A percentile compares a stretch with the other conserved stretches of the same genome.
phyloP scores from a whole-genome alignment of 2,113 vertebrate genomes.

The Myotis brandtii region DNA sequence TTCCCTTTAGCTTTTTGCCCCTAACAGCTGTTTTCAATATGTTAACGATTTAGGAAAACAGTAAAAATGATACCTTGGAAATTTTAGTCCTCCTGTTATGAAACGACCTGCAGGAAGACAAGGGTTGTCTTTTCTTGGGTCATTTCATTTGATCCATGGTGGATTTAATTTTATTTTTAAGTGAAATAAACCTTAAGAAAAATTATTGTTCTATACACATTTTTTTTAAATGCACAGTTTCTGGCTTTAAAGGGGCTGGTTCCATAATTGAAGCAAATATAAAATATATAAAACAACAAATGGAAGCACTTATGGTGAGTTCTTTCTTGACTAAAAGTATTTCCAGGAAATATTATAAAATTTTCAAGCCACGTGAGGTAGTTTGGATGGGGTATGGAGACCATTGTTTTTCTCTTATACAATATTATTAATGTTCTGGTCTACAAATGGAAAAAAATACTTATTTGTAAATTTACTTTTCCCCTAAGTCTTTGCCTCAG shows the following conservation, averaged over 20 bases:
- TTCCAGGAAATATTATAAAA: constrained; percentile 48
- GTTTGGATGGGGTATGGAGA: not conserved
- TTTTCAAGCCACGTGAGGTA: not conserved
- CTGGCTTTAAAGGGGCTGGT: constrained; percentile 70
- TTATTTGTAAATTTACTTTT: not conserved
- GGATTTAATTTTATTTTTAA: constrained; percentile 77
- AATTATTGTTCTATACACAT: constrained; percentile 68
- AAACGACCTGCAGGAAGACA: constrained; percentile 82
- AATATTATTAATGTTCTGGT: constrained; percentile 20
- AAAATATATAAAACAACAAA: constrained; percentile 69
- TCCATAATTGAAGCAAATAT: constrained; percentile 75
- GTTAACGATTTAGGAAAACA: constrained; percentile 84
- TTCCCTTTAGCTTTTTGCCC: constrained; percentile 19
- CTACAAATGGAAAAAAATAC: constrained; percentile 9
- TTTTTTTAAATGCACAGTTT: constrained; percentile 64
- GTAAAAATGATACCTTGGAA: constrained; percentile 82
- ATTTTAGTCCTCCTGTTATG: constrained; percentile 80
- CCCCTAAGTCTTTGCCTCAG: not conserved
- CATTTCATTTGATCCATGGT: constrained; percentile 83
- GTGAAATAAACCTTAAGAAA: constrained; percentile 81
- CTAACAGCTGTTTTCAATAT: constrained; percentile 86
- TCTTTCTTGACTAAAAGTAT: constrained; percentile 29
- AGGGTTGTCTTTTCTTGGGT: constrained; percentile 78
- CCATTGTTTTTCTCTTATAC: constrained; percentile 2
- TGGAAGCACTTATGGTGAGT: constrained; percentile 40